Evolutionary conservation across 2,797 vertebrate genomes (phyloP).

Genomic region (Dendrocincla tyrannina): DNA sequence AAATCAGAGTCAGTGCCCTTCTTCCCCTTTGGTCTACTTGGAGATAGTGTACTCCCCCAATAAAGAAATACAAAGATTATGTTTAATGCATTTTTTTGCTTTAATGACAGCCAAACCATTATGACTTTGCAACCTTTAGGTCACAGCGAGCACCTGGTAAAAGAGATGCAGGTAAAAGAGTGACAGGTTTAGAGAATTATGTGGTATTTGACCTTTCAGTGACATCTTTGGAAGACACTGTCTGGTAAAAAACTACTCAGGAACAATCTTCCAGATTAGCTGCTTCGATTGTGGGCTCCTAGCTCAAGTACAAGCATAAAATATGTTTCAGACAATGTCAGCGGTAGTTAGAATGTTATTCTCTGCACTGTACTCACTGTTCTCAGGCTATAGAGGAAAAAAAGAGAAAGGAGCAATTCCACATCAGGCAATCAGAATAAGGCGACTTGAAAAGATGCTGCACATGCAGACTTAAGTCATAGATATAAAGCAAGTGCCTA

Average conservation of each 20-base stretch:
- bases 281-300: background rate
- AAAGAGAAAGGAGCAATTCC: background rate
- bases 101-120: background rate
- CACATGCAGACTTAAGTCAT: background rate
- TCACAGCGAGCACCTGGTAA: background rate
- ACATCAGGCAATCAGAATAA: background rate
- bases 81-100: background rate
- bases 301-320: background rate
- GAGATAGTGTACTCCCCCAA: rapidly evolving
- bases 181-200: background rate
- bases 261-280: background rate
- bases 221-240: background rate
- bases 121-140: background rate
- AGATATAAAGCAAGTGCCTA: background rate
- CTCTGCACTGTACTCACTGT: background rate
- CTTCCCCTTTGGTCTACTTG: background rate
- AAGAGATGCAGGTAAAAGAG: background rate
- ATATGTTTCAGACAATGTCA: background rate
- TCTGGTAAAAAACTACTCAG: background rate
- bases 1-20: background rate
- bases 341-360: background rate
- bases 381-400: background rate
- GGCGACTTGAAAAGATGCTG: background rate
- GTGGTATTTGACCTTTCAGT: background rate
- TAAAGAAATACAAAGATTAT: background rate